Evolutionary conservation across 2,113 vertebrate species (phyloP).

Genomic region (Candoia aspera): DNA sequence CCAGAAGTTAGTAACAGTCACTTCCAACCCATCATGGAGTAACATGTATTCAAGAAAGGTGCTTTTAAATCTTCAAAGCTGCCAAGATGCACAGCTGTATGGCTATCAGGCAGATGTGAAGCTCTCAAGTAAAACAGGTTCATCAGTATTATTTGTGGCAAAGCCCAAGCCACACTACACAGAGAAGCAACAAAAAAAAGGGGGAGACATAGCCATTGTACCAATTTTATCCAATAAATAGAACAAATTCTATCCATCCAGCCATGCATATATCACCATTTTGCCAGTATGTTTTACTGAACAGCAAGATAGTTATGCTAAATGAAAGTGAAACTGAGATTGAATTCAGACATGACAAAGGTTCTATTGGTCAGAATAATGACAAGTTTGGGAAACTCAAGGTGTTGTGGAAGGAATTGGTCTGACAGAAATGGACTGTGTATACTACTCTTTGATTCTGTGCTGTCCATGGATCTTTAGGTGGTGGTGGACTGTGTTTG

Average conservation of each 20-base stretch:
- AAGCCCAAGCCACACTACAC: constrained; percentile 44
- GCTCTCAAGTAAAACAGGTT: constrained; percentile 33
- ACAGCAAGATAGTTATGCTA: background rate
- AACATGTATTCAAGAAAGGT: constrained; percentile 43
- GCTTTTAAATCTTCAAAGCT: constrained; percentile 46
- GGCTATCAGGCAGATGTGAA: constrained; percentile 34
- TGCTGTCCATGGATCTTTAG: too few species aligned
- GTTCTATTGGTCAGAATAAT: background rate
- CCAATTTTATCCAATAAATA: constrained; percentile 38
- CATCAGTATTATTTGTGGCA: constrained; percentile 18
- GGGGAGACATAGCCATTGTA: constrained; percentile 29
- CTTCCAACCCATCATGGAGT: constrained; percentile 40
- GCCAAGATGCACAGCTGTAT: constrained; percentile 34
- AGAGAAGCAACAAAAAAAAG: constrained; percentile 28
- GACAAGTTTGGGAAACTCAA: background rate
- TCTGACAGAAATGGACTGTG: too few species aligned
- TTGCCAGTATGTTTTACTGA: background rate
- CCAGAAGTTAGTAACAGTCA: constrained; percentile 47
- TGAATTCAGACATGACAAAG: too few species aligned
- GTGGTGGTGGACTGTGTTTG: too few species aligned
- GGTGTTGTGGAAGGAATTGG: too few species aligned
- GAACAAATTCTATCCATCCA: constrained; percentile 5
- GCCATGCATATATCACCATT: background rate
- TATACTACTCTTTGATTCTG: too few species aligned
- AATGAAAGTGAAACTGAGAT: too few species aligned